Percentiles rank a stretch among this genome's conserved stretches.
phyloP scores from a whole-genome alignment of 2,797 vertebrate genomes.

The Peromyscus nudipes region DNA sequence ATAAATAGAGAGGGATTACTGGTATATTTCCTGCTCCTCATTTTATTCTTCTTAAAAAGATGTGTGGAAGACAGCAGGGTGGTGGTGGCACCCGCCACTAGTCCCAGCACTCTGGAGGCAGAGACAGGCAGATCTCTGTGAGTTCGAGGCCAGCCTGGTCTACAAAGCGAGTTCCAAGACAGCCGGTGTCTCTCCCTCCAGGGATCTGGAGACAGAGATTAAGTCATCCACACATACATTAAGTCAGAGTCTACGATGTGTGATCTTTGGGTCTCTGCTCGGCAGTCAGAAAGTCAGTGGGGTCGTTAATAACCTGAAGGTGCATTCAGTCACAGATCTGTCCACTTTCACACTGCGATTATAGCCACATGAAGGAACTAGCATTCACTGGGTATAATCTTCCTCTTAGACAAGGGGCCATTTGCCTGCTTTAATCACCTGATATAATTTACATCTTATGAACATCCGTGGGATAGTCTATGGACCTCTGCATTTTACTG shows the following conservation, averaged over 20 bases:
- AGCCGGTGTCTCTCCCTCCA: neutral
- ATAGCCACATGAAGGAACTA: neutral
- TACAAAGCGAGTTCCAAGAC: neutral
- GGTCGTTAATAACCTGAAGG: neutral
- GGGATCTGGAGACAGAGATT: conserved; percentile 7
- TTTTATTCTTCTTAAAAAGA: conserved; percentile 1
- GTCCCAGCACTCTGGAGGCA: neutral
- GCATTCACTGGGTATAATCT: neutral
- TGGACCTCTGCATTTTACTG: neutral
- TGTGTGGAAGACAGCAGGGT: no score
- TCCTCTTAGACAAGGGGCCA: neutral
- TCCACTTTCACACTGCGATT: neutral
- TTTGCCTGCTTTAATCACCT: neutral
- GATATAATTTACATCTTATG: neutral
- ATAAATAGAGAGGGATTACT: neutral
- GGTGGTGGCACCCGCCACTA: neutral
- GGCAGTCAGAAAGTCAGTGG: neutral
- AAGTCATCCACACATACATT: neutral
- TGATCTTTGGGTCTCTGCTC: neutral
- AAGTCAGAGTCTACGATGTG: neutral
- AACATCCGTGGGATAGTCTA: neutral
- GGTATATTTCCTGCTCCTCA: neutral
- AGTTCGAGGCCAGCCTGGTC: neutral
- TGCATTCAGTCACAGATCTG: conserved; percentile 3
- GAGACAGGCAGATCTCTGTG: neutral